Percentiles rank a stretch among this genome's conserved stretches.
Conservation (phyloP, 1,140 invertebrate species). For the Drosophila melanica region DNA sequence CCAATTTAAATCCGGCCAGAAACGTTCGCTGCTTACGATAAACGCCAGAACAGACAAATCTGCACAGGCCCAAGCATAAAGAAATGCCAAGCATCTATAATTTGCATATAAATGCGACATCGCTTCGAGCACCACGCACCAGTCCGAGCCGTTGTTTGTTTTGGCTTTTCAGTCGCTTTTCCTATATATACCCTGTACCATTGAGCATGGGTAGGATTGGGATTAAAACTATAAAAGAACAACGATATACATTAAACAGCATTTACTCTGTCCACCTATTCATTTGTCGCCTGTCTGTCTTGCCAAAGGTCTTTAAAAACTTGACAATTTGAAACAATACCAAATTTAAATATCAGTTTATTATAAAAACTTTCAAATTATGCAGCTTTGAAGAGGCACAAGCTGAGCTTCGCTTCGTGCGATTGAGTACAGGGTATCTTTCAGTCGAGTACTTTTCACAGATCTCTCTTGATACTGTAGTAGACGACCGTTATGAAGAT, state of each 20-base stretch:
- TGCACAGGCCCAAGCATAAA: constrained; percentile 44
- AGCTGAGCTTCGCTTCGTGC: too few relatives aligned
- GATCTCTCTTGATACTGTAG: too few relatives aligned
- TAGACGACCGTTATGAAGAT: too few relatives aligned
- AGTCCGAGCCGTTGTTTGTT: constrained; percentile 52
- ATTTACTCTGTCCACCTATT: too few relatives aligned
- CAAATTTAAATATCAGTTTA: too few relatives aligned
- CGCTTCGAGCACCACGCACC: constrained; percentile 52
- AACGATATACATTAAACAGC: too few relatives aligned
- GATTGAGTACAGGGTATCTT: not conserved
- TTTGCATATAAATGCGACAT: constrained; percentile 80
- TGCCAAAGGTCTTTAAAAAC: too few relatives aligned
- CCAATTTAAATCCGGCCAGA: constrained; percentile 62
- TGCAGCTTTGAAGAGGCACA: too few relatives aligned
- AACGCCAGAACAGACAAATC: constrained; percentile 76
- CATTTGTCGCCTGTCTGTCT: too few relatives aligned
- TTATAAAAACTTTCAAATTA: too few relatives aligned
- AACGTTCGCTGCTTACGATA: constrained; percentile 66
- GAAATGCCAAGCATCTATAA: constrained; percentile 77
- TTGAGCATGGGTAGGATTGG: not conserved
- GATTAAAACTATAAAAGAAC: too few relatives aligned
- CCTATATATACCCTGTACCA: constrained; percentile 1
- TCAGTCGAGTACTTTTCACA: not conserved
- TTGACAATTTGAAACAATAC: too few relatives aligned
- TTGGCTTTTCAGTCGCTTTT: constrained; percentile 27